These are phyloP conservation scores for Australoheros facetus DNA, from an alignment of 2,797 vertebrate species.

Conservation along the genomic window DNA sequence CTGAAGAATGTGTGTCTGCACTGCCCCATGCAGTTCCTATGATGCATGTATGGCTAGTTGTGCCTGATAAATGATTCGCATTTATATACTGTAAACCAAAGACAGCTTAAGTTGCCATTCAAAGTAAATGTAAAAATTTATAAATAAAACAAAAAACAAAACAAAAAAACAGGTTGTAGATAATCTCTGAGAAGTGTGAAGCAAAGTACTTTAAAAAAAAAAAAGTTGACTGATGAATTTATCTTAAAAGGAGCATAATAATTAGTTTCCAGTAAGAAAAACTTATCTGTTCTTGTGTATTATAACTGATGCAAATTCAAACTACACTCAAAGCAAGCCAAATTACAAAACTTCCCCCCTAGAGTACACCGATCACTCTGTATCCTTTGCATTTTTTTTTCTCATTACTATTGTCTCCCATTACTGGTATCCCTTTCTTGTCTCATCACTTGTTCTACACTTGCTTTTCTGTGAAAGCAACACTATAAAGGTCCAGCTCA, in stretches of 20 bases:
- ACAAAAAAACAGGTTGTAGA: neutral
- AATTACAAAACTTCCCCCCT: neutral
- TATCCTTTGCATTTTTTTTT: neutral
- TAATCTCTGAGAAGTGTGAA: neutral
- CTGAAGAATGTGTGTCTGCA: constrained; percentile 9
- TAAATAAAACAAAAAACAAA: too few species aligned
- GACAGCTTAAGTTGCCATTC: neutral
- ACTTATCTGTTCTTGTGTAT: neutral
- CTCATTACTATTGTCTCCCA: constrained; percentile 8
- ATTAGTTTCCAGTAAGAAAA: neutral
- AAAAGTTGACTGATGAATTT: neutral
- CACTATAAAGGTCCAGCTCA: constrained; percentile 10
- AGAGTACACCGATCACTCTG: neutral
- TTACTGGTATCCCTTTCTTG: constrained; percentile 1
- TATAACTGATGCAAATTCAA: neutral
- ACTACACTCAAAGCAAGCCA: neutral
- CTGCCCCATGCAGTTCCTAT: constrained; percentile 4
- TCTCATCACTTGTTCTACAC: constrained; percentile 11
- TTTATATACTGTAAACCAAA: neutral
- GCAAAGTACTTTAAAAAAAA: neutral
- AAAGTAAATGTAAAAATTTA: neutral
- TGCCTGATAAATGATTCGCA: neutral
- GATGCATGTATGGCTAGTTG: constrained; percentile 1
- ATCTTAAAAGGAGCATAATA: neutral
- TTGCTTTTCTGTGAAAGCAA: constrained; percentile 29